Evolutionary conservation across 2,113 vertebrate species (phyloP).

Genomic region (Pelodiscus sinensis): DNA sequence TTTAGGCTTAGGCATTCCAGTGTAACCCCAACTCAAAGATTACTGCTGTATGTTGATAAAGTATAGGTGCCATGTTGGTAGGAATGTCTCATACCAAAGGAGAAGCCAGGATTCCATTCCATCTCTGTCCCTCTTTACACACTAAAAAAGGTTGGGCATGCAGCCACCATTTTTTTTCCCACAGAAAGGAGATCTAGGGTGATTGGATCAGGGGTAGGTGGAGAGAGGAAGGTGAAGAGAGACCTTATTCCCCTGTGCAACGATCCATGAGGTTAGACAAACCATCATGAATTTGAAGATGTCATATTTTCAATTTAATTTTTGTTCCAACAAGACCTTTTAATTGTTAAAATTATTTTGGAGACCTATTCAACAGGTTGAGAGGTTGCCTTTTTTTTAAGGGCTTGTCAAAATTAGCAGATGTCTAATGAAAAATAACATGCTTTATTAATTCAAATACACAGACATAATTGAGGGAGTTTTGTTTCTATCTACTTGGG

Average conservation of each 20-base stretch:
- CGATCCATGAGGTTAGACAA: background rate
- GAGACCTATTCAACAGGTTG: background rate
- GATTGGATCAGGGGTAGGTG: background rate
- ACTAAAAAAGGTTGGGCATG: background rate
- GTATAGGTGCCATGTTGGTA: background rate
- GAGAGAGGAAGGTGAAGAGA: background rate
- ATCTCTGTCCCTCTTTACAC: background rate
- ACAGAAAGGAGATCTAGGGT: background rate
- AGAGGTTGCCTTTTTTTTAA: background rate
- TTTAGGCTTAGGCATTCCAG: background rate
- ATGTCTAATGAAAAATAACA: background rate
- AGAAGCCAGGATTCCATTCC: background rate
- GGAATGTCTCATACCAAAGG: background rate
- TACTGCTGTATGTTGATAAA: too few species aligned
- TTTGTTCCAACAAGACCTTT: background rate
- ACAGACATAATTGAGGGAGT: background rate
- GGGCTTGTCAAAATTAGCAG: background rate
- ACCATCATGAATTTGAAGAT: background rate
- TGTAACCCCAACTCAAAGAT: background rate
- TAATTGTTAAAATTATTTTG: background rate
- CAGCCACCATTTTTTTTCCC: background rate
- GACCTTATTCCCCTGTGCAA: background rate
- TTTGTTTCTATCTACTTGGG: background rate
- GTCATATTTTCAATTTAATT: background rate
- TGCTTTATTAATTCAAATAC: background rate